Conservation (phyloP, 1,140 invertebrate genomes). For the Drosophila orosa region DNA sequence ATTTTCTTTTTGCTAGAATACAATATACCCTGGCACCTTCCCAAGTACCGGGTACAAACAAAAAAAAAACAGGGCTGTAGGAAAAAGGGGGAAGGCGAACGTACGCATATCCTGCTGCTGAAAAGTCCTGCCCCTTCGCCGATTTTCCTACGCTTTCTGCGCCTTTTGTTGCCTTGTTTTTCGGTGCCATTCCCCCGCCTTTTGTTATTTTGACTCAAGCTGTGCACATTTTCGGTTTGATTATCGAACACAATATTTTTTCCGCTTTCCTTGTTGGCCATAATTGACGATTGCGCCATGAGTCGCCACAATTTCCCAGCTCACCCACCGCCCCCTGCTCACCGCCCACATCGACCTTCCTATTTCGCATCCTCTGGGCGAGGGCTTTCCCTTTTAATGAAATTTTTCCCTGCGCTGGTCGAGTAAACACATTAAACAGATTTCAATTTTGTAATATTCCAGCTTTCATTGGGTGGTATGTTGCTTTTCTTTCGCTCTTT, state of each 20-base stretch:
- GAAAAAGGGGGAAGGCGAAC: slow-evolving; percentile 37
- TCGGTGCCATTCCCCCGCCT: slow-evolving; percentile 13
- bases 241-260: slow-evolving; percentile 82
- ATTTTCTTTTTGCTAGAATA: neutral
- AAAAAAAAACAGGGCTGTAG: neutral
- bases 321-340: neutral
- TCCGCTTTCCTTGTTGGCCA: slow-evolving; percentile 77
- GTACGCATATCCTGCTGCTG: slow-evolving; percentile 81
- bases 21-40: slow-evolving; percentile 4
- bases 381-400: slow-evolving; percentile 58
- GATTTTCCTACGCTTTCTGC: slow-evolving; percentile 60
- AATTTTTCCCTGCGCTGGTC: slow-evolving; percentile 60
- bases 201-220: slow-evolving; percentile 76
- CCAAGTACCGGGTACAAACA: neutral
- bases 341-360: slow-evolving; percentile 12
- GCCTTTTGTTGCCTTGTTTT: slow-evolving; percentile 61
- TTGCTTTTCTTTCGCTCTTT: neutral
- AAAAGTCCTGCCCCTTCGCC: slow-evolving; percentile 58
- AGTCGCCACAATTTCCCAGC: slow-evolving; percentile 69
- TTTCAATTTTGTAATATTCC: slow-evolving; percentile 67
- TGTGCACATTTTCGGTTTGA: slow-evolving; percentile 82
- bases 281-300: slow-evolving; percentile 82
- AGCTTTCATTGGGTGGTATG: slow-evolving; percentile 16
- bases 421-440: slow-evolving; percentile 68
- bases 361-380: slow-evolving; percentile 31